These are phyloP conservation scores for Nasonia vitripennis DNA, from an alignment of 1,140 invertebrate species.

Conservation along the genomic window DNA sequence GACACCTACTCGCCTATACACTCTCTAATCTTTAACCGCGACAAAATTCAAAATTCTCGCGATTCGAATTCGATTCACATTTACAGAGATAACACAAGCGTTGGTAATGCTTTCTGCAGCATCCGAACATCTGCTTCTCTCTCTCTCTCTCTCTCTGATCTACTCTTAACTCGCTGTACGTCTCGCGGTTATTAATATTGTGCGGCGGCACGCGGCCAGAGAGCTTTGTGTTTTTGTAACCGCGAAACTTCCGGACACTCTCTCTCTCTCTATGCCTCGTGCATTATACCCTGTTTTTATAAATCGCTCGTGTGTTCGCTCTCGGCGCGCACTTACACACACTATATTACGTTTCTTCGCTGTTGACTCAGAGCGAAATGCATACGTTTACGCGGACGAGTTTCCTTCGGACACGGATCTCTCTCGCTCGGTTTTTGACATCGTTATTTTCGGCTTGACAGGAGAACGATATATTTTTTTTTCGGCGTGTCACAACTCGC, in stretches of 20 bases:
- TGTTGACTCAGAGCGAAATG: not conserved
- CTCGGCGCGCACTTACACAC: not conserved
- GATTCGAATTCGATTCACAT: too few species aligned
- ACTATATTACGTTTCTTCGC: not conserved
- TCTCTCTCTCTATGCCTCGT: not conserved
- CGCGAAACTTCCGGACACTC: not conserved
- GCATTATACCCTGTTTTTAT: conserved; percentile 4
- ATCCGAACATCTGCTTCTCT: too few species aligned
- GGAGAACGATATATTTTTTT: not conserved
- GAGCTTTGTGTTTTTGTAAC: conserved; percentile 1
- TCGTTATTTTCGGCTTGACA: not conserved
- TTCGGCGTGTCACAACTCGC: not conserved
- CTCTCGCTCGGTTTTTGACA: not conserved
- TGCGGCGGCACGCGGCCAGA: not conserved
- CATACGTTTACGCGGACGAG: not conserved
- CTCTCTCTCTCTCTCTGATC: too few species aligned
- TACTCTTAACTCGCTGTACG: too few species aligned
- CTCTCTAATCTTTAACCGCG: not conserved
- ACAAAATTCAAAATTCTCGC: not conserved
- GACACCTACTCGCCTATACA: not conserved
- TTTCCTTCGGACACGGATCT: not conserved
- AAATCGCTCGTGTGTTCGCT: not conserved
- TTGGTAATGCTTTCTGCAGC: too few species aligned
- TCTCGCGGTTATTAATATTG: not conserved
- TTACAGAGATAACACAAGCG: too few species aligned